A percentile compares a stretch with the other conserved stretches of the same genome.
Evolutionary conservation across 2,888 invertebrate species (phyloP).

Genomic region (Lithosia quadra): DNA sequence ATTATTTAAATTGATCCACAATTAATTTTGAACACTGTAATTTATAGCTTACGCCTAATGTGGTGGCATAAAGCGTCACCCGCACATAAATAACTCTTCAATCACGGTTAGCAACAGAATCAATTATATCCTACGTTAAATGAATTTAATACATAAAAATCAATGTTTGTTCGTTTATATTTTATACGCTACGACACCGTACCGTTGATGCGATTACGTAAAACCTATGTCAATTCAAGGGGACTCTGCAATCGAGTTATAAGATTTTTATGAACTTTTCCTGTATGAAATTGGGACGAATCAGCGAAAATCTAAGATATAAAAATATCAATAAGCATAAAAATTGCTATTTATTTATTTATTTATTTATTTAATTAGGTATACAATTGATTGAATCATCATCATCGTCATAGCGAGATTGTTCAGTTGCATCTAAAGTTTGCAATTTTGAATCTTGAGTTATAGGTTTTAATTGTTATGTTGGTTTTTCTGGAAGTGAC

Average conservation of each 20-base stretch:
- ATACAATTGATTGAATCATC: not conserved
- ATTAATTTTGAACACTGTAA: conserved; percentile 4
- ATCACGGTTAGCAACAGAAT: not conserved
- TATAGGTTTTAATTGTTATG: no score
- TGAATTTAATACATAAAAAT: not conserved
- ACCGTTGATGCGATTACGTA: not conserved
- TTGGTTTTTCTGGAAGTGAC: no score
- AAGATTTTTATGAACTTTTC: no score
- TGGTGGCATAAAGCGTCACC: not conserved
- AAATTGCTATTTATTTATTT: no score
- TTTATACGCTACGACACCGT: not conserved
- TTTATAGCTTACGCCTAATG: not conserved
- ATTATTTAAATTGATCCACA: not conserved
- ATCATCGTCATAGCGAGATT: no score
- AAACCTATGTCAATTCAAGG: not conserved
- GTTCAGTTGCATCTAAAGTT: no score
- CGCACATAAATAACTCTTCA: not conserved
- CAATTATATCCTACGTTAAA: not conserved
- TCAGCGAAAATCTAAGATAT: no score
- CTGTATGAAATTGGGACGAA: no score
- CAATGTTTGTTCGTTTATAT: no score
- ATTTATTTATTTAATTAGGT: not conserved
- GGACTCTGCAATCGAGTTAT: not conserved
- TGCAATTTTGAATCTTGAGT: no score
- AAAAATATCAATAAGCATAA: no score